Conservation (phyloP, 2,113 vertebrate species). For the Pelobates fuscus region DNA sequence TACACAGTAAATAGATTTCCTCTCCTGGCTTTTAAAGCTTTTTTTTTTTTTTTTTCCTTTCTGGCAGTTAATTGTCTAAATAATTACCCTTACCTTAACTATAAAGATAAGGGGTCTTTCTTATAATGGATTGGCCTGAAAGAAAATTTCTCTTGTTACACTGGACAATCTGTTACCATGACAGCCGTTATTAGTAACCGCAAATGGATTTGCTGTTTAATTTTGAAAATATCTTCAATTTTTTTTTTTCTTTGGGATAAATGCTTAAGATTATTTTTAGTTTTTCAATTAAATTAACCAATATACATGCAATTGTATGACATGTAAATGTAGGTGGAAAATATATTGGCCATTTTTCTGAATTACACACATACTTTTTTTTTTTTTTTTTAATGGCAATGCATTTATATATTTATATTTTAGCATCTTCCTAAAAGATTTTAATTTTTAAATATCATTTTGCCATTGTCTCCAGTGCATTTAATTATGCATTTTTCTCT, state of each 20-base stretch:
- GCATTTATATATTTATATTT: too few species aligned
- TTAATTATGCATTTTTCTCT: too few species aligned
- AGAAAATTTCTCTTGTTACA: constrained; percentile 69
- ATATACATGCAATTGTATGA: neutral
- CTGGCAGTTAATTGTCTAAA: constrained; percentile 29
- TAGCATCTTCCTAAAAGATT: too few species aligned
- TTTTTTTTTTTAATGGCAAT: too few species aligned
- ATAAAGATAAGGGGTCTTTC: constrained; percentile 60
- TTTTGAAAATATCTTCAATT: constrained; percentile 63
- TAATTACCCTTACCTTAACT: constrained; percentile 36
- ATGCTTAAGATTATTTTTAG: constrained; percentile 10
- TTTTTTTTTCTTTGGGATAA: constrained; percentile 9
- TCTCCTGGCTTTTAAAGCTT: too few species aligned
- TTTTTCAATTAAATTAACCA: constrained; percentile 1
- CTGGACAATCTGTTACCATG: constrained; percentile 70
- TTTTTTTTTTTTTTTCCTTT: constrained; percentile 3
- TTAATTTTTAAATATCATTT: too few species aligned
- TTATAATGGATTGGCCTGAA: constrained; percentile 74
- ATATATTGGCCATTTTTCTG: too few species aligned
- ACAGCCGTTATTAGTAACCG: constrained; percentile 73
- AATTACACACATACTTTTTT: too few species aligned
- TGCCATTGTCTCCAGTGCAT: too few species aligned
- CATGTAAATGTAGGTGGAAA: neutral
- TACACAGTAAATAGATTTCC: too few species aligned
- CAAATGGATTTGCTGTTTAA: constrained; percentile 70